Percentiles rank a stretch among this genome's conserved stretches.
Evolutionary conservation across 2,113 vertebrate genomes (phyloP).

Genomic region (Macquaria australasica): DNA sequence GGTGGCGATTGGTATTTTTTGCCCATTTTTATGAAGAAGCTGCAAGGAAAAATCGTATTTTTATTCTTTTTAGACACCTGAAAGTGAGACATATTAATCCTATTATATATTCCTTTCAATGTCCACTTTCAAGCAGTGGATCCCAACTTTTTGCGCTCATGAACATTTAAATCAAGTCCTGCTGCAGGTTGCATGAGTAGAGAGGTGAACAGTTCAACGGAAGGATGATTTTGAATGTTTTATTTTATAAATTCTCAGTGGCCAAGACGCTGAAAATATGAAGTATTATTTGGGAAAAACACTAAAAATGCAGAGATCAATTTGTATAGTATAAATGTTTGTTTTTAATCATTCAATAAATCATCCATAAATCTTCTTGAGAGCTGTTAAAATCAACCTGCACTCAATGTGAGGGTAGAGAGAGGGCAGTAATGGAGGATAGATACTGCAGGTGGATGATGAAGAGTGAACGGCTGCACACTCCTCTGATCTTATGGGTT

Average conservation of each 20-base stretch:
- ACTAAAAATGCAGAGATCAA: no score
- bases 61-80: not conserved
- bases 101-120: no score
- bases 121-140: no score
- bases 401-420: not conserved
- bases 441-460: not conserved
- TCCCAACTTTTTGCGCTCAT: no score
- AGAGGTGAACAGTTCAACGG: not conserved
- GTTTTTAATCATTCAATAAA: not conserved
- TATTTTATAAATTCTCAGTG: not conserved
- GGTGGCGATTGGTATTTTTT: no score
- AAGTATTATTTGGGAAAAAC: not conserved
- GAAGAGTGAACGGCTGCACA: not conserved
- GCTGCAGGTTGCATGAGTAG: not conserved
- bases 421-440: not conserved
- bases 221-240: not conserved
- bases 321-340: not conserved
- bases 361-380: not conserved
- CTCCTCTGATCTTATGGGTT: not conserved
- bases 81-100: not conserved
- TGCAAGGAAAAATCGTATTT: not conserved
- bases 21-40: not conserved
- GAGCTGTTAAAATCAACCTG: not conserved
- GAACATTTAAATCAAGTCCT: not conserved
- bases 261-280: not conserved